Evolutionary conservation across 2,113 vertebrate species (phyloP).

Genomic region (Burhinus oedicnemus): DNA sequence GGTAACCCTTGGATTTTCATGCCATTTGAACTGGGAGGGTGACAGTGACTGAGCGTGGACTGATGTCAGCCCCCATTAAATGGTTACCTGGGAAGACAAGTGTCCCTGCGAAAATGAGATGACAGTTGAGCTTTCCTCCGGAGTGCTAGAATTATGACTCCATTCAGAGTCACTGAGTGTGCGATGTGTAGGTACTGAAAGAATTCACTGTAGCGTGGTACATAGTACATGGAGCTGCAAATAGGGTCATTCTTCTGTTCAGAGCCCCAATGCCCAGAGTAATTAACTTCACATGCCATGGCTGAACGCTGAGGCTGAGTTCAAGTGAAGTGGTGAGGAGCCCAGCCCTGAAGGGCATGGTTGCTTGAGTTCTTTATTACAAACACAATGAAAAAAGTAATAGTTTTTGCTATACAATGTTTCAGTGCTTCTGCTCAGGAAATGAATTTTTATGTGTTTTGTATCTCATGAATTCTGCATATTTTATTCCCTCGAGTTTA

Average conservation of each 20-base stretch:
- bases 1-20: constrained; percentile 60
- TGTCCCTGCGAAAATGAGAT: constrained; percentile 43
- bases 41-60: constrained; percentile 69
- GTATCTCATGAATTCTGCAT: constrained; percentile 68
- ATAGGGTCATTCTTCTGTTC: constrained; percentile 70
- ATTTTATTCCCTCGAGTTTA: constrained; percentile 67
- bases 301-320: constrained; percentile 40
- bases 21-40: constrained; percentile 49
- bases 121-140: constrained; percentile 38
- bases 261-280: constrained; percentile 64
- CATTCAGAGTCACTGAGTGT: constrained; percentile 38
- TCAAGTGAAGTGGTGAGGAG: constrained; percentile 66
- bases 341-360: constrained; percentile 57
- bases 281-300: constrained; percentile 73
- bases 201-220: constrained; percentile 59
- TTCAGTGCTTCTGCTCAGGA: constrained; percentile 52
- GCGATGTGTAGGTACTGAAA: constrained; percentile 35
- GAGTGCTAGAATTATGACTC: constrained; percentile 50
- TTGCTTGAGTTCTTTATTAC: constrained; percentile 67
- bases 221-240: constrained; percentile 52
- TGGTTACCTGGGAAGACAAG: constrained; percentile 48
- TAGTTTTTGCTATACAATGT: constrained; percentile 35
- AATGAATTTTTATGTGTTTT: constrained; percentile 73
- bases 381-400: constrained; percentile 62
- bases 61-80: constrained; percentile 62